A percentile compares a stretch with the other conserved stretches of the same genome.
phyloP scores from a whole-genome alignment of 2,888 invertebrate species.

The Acrobasis consociella region DNA sequence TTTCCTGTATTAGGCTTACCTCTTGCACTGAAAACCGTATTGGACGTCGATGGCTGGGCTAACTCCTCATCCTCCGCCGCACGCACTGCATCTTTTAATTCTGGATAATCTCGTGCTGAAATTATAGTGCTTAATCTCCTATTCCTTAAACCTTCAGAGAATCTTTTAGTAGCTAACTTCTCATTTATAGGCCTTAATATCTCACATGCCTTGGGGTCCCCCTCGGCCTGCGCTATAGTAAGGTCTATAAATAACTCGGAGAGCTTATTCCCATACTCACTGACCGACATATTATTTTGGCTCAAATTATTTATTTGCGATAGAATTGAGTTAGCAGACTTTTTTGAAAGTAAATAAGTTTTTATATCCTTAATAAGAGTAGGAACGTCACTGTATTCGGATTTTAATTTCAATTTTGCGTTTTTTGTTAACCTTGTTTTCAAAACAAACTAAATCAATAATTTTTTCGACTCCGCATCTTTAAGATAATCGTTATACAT shows the following conservation, averaged over 20 bases:
- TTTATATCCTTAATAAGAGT: constrained; percentile 20
- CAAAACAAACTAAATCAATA: constrained; percentile 18
- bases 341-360: constrained; percentile 20
- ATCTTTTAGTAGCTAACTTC: constrained; percentile 25
- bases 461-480: constrained; percentile 1
- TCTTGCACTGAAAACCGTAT: constrained; percentile 9
- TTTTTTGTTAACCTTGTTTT: constrained; percentile 21
- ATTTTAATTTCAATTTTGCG: constrained; percentile 24
- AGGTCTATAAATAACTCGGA: constrained; percentile 22
- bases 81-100: constrained; percentile 23
- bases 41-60: constrained; percentile 14
- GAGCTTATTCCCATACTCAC: constrained; percentile 20
- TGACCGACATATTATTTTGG: constrained; percentile 18
- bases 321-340: constrained; percentile 22
- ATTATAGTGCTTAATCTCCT: constrained; percentile 24
- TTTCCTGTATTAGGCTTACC: constrained; percentile 7
- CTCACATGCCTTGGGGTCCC: constrained; percentile 19
- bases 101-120: constrained; percentile 21
- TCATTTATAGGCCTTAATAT: constrained; percentile 26
- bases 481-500: constrained; percentile 8
- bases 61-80: constrained; percentile 23
- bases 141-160: constrained; percentile 25
- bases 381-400: constrained; percentile 3
- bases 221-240: constrained; percentile 24
- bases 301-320: constrained; percentile 19